Percentiles rank a stretch among this genome's conserved stretches.
Conservation (phyloP, 2,797 vertebrate genomes). For the Parauchenoglanis punctatus region DNA sequence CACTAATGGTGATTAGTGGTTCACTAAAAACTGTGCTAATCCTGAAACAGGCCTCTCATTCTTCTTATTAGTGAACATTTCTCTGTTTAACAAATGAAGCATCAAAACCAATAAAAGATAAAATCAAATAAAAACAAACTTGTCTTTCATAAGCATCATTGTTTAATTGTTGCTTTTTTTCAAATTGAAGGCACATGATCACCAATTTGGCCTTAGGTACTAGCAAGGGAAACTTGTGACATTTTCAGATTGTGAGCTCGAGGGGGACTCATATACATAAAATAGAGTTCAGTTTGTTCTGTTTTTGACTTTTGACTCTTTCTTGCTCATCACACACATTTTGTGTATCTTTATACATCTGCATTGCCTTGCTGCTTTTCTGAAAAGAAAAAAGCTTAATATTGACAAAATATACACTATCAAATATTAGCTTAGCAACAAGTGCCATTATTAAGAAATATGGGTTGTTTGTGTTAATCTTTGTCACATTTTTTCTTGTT, state of each 20-base stretch:
- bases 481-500: not conserved
- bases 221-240: conserved; percentile 27
- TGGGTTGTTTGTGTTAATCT: not conserved
- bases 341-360: too few relatives aligned
- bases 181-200: conserved; percentile 32
- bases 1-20: not conserved
- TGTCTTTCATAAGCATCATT: conserved; percentile 31
- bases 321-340: not conserved
- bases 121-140: not conserved
- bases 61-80: not conserved
- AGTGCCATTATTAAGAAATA: not conserved
- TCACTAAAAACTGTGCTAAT: not conserved
- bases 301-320: not conserved
- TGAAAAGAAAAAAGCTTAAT: not conserved
- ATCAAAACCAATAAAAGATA: not conserved
- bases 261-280: conserved; percentile 20
- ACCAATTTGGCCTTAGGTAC: conserved; percentile 16
- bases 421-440: not conserved
- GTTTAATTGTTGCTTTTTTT: not conserved
- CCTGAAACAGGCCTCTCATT: not conserved
- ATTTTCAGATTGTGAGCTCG: conserved; percentile 9
- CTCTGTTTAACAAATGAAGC: not conserved
- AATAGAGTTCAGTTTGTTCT: conserved; percentile 5
- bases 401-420: not conserved
- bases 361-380: not conserved